Base-by-base conservation (phyloP, 2,888 invertebrate species). In the Syritta pipiens region DNA sequence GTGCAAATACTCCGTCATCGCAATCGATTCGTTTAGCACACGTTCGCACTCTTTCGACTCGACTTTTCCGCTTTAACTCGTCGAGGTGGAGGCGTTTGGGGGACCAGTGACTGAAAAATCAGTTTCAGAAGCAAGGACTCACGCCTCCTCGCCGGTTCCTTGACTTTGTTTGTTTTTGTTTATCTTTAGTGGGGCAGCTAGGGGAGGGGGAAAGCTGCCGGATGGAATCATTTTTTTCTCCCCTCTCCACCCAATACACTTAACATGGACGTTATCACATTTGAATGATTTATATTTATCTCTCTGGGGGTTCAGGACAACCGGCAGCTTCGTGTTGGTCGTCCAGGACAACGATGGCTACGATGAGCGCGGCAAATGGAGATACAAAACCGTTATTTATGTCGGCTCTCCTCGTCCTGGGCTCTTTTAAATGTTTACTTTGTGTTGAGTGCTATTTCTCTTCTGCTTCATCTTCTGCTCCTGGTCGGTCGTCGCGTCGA, bases 241-340 rank as follows among this genome's bases (percentile, higher is more conserved):
- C 4, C 37, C 26, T 28, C n/a, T 22, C 9, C 10, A 6, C 22
- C 14, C 44, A 59, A 53, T 49, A 68, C 17, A 46, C 71, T 60
- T 32, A 40, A 51, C 76, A 60, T 59, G 65, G 53, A 65, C 53
- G 40, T 60, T 77, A 72, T 77, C 65, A 72, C 77, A 65, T 77
- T 77, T 77, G 72, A 71, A 77, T 77, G 77, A 77, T 77, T 72
- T 72, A 77, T 72, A 42, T 59, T 59, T 77, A 71, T 71, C 59
- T 59, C 42, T 7, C 24, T 9, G 26, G 32, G 30, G 10, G 19
- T 1, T n/a, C 6, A 6, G 35, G 42, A 40, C 9, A 40, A n/a
- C 10, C n/a, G 17, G n/a, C n/a, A n/a, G n/a, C n/a, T n/a, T 5
- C 3, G 22, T 12, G 30, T 17, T n/a, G 14, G 20, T 24, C 14